Evolutionary conservation across 2,113 vertebrate genomes (phyloP).

Genomic region (Dromaius novaehollandiae): DNA sequence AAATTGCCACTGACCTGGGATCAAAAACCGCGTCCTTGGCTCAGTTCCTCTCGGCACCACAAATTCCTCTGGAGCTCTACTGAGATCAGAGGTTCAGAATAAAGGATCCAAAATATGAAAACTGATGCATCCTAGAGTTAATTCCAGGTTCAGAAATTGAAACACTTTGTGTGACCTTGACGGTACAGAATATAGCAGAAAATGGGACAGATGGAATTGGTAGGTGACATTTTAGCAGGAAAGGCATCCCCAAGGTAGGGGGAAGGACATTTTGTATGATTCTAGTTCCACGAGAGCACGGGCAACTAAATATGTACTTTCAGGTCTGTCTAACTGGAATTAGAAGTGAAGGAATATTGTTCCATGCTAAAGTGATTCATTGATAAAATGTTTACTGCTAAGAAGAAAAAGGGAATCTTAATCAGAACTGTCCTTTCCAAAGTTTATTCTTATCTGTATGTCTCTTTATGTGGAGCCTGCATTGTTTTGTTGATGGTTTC

Average conservation of each 20-base stretch:
- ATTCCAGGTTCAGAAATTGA: not conserved
- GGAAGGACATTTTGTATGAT: not conserved
- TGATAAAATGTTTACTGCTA: not conserved
- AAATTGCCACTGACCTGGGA: not conserved
- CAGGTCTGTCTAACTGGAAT: not conserved
- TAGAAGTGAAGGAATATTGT: not conserved
- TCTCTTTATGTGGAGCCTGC: not conserved
- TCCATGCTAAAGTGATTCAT: not conserved
- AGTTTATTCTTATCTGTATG: not conserved
- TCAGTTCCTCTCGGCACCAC: not conserved
- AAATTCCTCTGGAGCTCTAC: not conserved
- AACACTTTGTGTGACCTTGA: not conserved
- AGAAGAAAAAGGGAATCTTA: not conserved
- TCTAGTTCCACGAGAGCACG: not conserved
- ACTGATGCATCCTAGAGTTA: accelerated
- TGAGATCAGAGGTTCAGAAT: not conserved
- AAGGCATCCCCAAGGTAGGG: not conserved
- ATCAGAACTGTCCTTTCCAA: not conserved
- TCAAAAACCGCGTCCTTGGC: not conserved
- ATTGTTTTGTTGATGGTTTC: not conserved
- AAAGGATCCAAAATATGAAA: not conserved
- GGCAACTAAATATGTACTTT: not conserved
- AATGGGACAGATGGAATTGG: not conserved
- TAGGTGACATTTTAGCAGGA: not conserved
- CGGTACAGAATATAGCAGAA: not conserved